Evolutionary conservation across 2,113 vertebrate species (phyloP).

Genomic region (Chaetorhynchus papuensis): DNA sequence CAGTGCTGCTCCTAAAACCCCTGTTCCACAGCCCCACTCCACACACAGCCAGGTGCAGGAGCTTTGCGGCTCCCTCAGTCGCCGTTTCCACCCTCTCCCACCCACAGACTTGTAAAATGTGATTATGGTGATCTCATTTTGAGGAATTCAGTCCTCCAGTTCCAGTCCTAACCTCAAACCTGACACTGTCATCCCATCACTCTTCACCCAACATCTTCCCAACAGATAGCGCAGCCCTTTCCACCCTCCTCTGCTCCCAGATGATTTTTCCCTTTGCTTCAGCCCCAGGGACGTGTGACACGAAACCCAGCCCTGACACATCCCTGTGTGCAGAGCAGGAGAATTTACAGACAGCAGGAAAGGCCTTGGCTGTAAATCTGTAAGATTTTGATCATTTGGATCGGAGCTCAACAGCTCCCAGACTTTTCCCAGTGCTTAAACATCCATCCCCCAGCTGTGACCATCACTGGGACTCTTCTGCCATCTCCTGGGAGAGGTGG

Average conservation of each 20-base stretch:
- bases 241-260: background rate
- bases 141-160: background rate
- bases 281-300: background rate
- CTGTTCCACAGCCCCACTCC: too few species aligned
- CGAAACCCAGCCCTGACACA: background rate
- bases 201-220: background rate
- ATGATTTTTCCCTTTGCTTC: background rate
- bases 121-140: background rate
- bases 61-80: background rate
- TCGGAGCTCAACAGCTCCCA: background rate
- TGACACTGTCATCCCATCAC: background rate
- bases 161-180: background rate
- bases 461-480: background rate
- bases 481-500: slow-evolving; percentile 7
- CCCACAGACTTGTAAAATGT: background rate
- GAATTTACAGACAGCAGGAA: background rate
- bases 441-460: background rate
- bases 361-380: background rate
- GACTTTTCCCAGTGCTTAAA: background rate
- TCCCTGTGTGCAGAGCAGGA: background rate
- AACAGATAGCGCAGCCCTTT: background rate
- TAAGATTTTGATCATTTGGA: background rate
- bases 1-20: background rate
- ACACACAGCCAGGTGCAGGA: background rate
- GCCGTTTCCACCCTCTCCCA: background rate